A percentile compares a stretch with the other conserved stretches of the same genome.
These are phyloP conservation scores for Typhlichthys eigenmanni DNA, from an alignment of 2,797 vertebrate genomes.

Conservation along the genomic window DNA sequence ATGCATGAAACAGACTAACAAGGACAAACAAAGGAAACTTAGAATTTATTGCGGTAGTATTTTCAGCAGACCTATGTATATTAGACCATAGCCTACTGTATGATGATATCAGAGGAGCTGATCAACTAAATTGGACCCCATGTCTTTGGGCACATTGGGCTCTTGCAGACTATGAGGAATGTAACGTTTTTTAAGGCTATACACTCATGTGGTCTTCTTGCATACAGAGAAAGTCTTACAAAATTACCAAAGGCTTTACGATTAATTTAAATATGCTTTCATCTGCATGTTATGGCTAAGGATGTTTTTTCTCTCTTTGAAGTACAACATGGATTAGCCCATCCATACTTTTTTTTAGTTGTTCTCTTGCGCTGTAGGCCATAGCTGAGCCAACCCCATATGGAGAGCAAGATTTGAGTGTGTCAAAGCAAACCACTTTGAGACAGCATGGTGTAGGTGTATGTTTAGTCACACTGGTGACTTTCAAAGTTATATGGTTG, in stretches of 20 bases:
- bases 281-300: slow-evolving; percentile 6
- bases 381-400: not conserved
- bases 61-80: no score
- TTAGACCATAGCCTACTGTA: no score
- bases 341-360: slow-evolving; percentile 35
- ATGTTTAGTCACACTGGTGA: slow-evolving; percentile 20
- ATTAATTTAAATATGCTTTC: no score
- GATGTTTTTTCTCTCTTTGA: slow-evolving; percentile 33
- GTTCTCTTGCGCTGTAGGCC: slow-evolving; percentile 20
- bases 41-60: slow-evolving; percentile 19
- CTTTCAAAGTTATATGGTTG: no score
- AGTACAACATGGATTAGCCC: slow-evolving; percentile 52
- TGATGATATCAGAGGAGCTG: no score
- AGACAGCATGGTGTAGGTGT: slow-evolving; percentile 43
- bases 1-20: slow-evolving; percentile 2
- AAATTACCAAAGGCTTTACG: no score
- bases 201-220: not conserved
- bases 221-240: not conserved
- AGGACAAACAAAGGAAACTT: slow-evolving; percentile 17
- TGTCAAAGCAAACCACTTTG: slow-evolving; percentile 27
- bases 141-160: not conserved
- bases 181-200: no score
- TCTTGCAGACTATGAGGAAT: no score
- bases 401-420: slow-evolving; percentile 11
- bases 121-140: no score